Evolutionary conservation across 2,797 vertebrate genomes (phyloP).

Genomic region (Acanthopagrus latus): DNA sequence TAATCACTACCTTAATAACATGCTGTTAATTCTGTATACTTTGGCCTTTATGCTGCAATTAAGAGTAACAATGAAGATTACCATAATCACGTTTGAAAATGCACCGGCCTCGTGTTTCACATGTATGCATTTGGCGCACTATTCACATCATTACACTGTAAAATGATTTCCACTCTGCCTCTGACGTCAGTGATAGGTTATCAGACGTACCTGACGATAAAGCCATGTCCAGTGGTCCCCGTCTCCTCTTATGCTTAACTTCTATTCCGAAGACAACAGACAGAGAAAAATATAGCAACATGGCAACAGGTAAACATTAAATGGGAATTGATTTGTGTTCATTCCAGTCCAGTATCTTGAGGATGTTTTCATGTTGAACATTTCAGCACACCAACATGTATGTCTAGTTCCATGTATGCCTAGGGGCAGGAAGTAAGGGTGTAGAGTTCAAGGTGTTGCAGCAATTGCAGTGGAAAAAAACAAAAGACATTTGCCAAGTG

Average conservation of each 20-base stretch:
- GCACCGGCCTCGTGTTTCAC: constrained; percentile 30
- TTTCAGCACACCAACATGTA: neutral
- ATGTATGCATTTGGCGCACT: constrained; percentile 7
- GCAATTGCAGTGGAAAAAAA: too few species aligned
- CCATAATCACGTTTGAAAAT: constrained; percentile 42
- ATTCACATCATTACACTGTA: neutral
- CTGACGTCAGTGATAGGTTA: neutral
- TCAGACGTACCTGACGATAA: neutral
- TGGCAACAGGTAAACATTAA: neutral
- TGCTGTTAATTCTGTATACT: constrained; percentile 56
- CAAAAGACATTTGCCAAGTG: too few species aligned
- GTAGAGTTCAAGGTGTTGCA: too few species aligned
- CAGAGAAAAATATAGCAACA: neutral
- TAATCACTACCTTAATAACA: constrained; percentile 58
- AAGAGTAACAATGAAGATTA: constrained; percentile 47
- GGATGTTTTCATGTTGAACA: neutral
- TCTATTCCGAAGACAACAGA: neutral
- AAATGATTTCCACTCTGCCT: neutral
- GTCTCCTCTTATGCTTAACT: neutral
- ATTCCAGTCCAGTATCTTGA: neutral
- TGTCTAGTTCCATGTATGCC: too few species aligned
- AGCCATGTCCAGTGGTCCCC: neutral
- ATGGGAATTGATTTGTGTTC: neutral
- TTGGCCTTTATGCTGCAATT: constrained; percentile 55
- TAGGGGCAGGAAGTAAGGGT: neutral